Percentiles rank a stretch among this genome's conserved stretches.
Conservation (phyloP, 2,113 vertebrate genomes). For the Stegostoma tigrinum region DNA sequence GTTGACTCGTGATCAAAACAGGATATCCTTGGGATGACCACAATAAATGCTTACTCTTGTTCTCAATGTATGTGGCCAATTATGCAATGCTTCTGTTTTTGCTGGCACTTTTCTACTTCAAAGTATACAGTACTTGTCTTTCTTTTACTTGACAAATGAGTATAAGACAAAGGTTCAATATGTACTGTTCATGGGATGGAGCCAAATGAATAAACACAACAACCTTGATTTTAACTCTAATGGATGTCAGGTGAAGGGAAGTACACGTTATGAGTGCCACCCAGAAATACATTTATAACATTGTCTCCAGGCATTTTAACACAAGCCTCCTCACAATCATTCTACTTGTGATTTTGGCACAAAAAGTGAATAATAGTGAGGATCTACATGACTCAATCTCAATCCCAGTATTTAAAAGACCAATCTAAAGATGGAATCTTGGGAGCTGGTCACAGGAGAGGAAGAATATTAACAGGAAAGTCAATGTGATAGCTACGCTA, state of each 20-base stretch:
- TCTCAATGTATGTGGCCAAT: neutral
- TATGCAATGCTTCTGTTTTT: neutral
- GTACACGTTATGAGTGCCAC: neutral
- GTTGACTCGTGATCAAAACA: neutral
- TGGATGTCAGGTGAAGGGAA: neutral
- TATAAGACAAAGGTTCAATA: neutral
- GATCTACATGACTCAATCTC: neutral
- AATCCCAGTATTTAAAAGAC: neutral
- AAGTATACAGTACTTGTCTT: neutral
- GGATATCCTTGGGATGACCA: neutral
- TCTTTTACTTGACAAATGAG: neutral
- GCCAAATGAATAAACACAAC: neutral
- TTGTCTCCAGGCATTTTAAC: neutral
- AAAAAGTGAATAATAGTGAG: neutral
- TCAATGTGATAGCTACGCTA: neutral
- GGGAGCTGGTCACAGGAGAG: neutral
- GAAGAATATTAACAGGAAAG: neutral
- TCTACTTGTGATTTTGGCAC: neutral
- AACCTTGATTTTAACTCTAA: neutral
- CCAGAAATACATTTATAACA: neutral
- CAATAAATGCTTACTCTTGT: neutral
- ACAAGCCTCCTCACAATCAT: neutral
- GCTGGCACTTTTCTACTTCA: neutral
- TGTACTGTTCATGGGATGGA: neutral
- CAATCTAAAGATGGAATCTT: neutral